phyloP scores from a whole-genome alignment of 2,888 invertebrate genomes.

The Phyllotreta cruciferae region DNA sequence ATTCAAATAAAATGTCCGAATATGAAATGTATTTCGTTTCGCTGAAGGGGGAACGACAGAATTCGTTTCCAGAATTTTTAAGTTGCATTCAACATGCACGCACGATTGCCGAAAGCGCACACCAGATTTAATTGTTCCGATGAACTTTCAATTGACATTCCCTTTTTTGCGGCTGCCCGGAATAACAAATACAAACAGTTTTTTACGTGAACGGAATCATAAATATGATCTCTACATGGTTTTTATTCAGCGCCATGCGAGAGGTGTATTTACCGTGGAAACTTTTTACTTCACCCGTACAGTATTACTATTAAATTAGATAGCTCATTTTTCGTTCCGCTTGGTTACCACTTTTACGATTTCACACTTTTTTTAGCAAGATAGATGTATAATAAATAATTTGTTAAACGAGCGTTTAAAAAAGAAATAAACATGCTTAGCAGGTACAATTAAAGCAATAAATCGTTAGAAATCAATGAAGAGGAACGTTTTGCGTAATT shows the following conservation, averaged over 20 bases:
- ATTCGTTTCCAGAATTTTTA: slow-evolving; percentile 8
- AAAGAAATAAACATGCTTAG: no score
- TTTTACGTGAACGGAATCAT: slow-evolving; percentile 10
- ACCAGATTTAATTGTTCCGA: slow-evolving; percentile 23
- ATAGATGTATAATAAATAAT: no score
- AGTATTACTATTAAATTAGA: not conserved
- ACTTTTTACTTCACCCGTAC: not conserved
- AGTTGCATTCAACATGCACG: slow-evolving; percentile 12
- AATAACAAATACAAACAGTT: slow-evolving; percentile 12
- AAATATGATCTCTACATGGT: not conserved
- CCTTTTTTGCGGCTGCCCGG: slow-evolving; percentile 5
- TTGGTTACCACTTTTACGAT: no score
- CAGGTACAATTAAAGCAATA: no score
- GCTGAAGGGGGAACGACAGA: not conserved
- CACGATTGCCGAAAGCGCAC: slow-evolving; percentile 13
- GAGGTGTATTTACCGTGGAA: not conserved
- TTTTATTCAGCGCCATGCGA: not conserved
- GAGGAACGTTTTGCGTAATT: no score
- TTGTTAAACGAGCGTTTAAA: no score
- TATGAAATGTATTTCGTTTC: not conserved
- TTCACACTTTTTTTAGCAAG: no score
- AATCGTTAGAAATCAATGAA: no score
- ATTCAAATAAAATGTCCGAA: not conserved
- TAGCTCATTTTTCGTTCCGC: no score
- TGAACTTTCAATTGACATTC: slow-evolving; percentile 16